Evolutionary conservation across 2,113 vertebrate species (phyloP), one percentile per base, ranked within the genome.

Genomic region (Beaufortia kweichowensis): DNA sequence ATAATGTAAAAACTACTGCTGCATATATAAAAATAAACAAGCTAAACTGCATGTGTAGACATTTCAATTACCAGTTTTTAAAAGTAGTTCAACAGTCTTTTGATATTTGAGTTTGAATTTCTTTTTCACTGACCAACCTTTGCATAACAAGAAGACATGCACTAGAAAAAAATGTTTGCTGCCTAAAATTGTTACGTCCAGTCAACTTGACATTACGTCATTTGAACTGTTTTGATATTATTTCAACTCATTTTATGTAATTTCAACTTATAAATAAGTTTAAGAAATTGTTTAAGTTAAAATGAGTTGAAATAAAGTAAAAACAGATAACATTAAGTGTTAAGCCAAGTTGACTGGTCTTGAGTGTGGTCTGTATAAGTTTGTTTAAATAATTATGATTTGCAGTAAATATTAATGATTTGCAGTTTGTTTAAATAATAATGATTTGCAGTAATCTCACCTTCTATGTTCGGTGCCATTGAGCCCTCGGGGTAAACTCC

Each of bases 381-480:
- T 91, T 89, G 88, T 91, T n/a, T n/a, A n/a, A n/a, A n/a, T n/a
- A n/a, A n/a, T 89, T 90, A 90, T 90, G 85, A 87, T 77, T 81
- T 83, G 77, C 81, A 85, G 88, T 89, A 78, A 87, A n/a, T n/a
- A n/a, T n/a, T 89, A 90, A 90, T 90, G 85, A 87, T 77, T 81
- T 83, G 77, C 81, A 85, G 88, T 89, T n/a, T n/a, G n/a, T n/a
- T n/a, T n/a, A n/a, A n/a, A n/a, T n/a, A n/a, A n/a, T 89, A 90
- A 90, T 90, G 85, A 87, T 77, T 81, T 83, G 77, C 81, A 85
- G 88, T 89, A 78, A 87, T 90, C 96, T 98, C 94, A 99, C 96
- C 97, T 92, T 98, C 96, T 81, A 97, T 90, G 86, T 94, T 92
- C 79, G 96, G 94, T 23, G 95, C 94, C 94, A 95, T 94, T 60